phyloP scores from a whole-genome alignment of 2,888 invertebrate genomes.

The Eupsilia transversa region DNA sequence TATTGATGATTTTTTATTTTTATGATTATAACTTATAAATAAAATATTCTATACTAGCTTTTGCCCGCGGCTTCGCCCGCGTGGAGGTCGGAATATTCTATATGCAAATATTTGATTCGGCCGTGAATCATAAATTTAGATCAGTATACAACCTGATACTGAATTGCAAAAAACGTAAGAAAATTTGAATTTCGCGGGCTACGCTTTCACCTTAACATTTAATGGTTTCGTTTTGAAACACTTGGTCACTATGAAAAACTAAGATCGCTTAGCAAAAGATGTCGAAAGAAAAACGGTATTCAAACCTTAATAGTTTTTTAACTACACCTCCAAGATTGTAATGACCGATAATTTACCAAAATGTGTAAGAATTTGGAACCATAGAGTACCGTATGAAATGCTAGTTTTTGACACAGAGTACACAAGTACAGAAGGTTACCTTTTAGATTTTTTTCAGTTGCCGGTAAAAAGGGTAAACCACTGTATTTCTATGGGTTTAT shows the following conservation, averaged over 20 bases:
- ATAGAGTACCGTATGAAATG: slow-evolving; percentile 52
- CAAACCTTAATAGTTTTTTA: slow-evolving; percentile 58
- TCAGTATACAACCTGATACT: too few relatives aligned
- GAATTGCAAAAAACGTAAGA: too few relatives aligned
- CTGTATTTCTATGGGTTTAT: background rate
- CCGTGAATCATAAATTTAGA: too few relatives aligned
- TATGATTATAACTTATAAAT: too few relatives aligned
- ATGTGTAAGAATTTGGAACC: slow-evolving; percentile 46
- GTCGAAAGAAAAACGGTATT: slow-evolving; percentile 49
- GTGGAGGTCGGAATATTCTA: too few relatives aligned
- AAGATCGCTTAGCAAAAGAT: slow-evolving; percentile 20
- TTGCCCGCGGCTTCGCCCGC: too few relatives aligned
- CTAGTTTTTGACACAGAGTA: slow-evolving; percentile 21
- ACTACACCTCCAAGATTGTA: slow-evolving; percentile 37
- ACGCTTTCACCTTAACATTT: too few relatives aligned
- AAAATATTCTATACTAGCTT: too few relatives aligned
- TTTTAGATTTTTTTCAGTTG: background rate
- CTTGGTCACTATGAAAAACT: slow-evolving; percentile 10
- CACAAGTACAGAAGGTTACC: slow-evolving; percentile 15
- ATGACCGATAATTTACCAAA: slow-evolving; percentile 47
- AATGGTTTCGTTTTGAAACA: slow-evolving; percentile 33
- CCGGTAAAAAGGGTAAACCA: background rate
- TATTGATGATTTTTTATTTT: too few relatives aligned
- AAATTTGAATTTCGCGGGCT: too few relatives aligned
- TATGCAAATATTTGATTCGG: too few relatives aligned